These are phyloP conservation scores for Pseudochromis fuscus DNA, from an alignment of 2,797 vertebrate genomes.

Conservation along the genomic window DNA sequence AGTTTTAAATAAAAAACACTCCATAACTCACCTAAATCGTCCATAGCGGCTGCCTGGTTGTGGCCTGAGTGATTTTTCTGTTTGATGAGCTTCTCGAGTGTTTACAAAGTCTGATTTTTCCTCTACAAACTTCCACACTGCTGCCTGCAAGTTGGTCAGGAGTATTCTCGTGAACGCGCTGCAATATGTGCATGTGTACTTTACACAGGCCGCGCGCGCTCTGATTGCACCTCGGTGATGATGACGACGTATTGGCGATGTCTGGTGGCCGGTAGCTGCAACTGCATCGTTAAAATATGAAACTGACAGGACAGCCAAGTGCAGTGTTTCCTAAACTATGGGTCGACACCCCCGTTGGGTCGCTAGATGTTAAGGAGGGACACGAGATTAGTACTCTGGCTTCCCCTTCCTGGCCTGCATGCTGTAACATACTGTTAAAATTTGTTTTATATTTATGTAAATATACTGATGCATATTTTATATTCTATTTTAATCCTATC, in stretches of 20 bases:
- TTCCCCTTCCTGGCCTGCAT: no score
- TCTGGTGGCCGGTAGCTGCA: slow-evolving; percentile 48
- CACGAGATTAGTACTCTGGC: no score
- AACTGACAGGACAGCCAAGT: no score
- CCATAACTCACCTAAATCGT: slow-evolving; percentile 83
- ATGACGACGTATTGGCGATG: no score
- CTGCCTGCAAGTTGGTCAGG: slow-evolving; percentile 60
- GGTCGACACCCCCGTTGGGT: no score
- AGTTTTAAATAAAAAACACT: neutral
- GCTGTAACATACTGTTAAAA: no score
- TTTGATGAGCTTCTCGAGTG: neutral
- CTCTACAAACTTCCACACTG: slow-evolving; percentile 59
- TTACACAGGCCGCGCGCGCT: slow-evolving; percentile 59
- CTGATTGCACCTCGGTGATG: no score
- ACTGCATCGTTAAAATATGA: slow-evolving; percentile 1
- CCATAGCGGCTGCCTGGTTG: slow-evolving; percentile 73
- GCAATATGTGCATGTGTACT: slow-evolving; percentile 61
- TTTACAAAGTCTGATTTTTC: slow-evolving; percentile 41
- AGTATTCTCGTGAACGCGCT: slow-evolving; percentile 65
- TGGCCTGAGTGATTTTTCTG: slow-evolving; percentile 3
- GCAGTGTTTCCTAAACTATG: no score
- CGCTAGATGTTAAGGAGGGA: no score
- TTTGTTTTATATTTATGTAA: no score
- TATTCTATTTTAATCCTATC: no score
- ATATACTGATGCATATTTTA: no score